A percentile compares a stretch with the other conserved stretches of the same genome.
These are phyloP conservation scores for Drosophila baimaii DNA, from an alignment of 1,140 invertebrate genomes.

Conservation along the genomic window DNA sequence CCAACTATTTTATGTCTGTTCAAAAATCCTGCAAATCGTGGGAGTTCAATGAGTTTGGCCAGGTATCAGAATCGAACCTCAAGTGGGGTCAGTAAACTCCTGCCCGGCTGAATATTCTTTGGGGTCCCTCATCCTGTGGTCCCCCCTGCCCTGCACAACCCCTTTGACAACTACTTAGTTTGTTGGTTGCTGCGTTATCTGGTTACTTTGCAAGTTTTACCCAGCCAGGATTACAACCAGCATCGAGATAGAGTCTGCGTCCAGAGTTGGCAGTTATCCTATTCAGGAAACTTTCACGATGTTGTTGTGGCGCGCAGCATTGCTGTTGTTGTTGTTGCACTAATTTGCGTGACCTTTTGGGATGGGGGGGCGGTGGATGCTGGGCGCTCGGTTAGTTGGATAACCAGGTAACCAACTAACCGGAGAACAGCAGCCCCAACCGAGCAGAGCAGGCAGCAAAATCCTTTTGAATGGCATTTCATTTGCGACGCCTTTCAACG, in stretches of 20 bases:
- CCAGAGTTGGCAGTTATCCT: slow-evolving; percentile 44
- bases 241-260: slow-evolving; percentile 32
- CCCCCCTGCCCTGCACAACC: background rate
- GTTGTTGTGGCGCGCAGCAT: slow-evolving; percentile 30
- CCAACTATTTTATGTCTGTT: background rate
- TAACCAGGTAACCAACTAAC: slow-evolving; percentile 60
- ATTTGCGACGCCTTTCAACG: slow-evolving; percentile 78
- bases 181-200: slow-evolving; percentile 65
- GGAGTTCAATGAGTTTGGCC: background rate
- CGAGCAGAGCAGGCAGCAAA: slow-evolving; percentile 15
- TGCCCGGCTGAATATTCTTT: slow-evolving; percentile 5
- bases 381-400: background rate
- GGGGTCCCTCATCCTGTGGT: background rate
- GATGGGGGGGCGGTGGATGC: background rate
- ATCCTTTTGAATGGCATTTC: slow-evolving; percentile 76
- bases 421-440: slow-evolving; percentile 31
- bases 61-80: slow-evolving; percentile 3
- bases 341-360: slow-evolving; percentile 78
- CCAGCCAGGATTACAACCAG: slow-evolving; percentile 59
- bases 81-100: slow-evolving; percentile 18
- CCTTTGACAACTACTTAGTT: slow-evolving; percentile 50
- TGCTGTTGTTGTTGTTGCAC: slow-evolving; percentile 53
- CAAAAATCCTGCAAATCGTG: background rate
- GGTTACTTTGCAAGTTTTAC: slow-evolving; percentile 75
- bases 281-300: slow-evolving; percentile 70